A percentile compares a stretch with the other conserved stretches of the same genome.
Conservation (phyloP, 2,888 invertebrate genomes). For the Stegana nigrithorax region DNA sequence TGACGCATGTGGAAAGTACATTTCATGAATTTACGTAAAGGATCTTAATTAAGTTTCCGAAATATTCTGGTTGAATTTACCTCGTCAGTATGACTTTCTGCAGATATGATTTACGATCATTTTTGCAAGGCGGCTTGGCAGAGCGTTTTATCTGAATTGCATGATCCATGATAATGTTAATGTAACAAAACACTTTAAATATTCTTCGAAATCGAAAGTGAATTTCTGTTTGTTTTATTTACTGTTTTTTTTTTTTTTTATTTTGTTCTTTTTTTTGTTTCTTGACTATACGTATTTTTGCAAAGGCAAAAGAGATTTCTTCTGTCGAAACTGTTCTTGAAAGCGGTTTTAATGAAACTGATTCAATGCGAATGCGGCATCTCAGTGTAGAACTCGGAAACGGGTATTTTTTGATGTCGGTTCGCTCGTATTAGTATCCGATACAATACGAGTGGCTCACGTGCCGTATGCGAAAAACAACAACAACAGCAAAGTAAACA, state of each 20-base stretch:
- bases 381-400: slow-evolving; percentile 52
- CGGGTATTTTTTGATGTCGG: slow-evolving; percentile 4
- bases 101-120: slow-evolving; percentile 67
- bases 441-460: slow-evolving; percentile 54
- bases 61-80: slow-evolving; percentile 45
- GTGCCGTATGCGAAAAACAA: slow-evolving; percentile 38
- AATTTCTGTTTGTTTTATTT: slow-evolving; percentile 3
- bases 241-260: slow-evolving; percentile 16
- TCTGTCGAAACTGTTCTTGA: slow-evolving; percentile 62
- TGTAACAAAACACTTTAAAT: neutral
- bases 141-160: slow-evolving; percentile 56
- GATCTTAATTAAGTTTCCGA: too few relatives aligned
- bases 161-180: slow-evolving; percentile 52
- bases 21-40: too few relatives aligned
- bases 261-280: slow-evolving; percentile 29
- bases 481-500: slow-evolving; percentile 20
- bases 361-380: slow-evolving; percentile 63
- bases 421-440: slow-evolving; percentile 29
- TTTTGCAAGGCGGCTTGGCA: slow-evolving; percentile 66
- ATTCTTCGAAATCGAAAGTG: slow-evolving; percentile 1
- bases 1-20: too few relatives aligned
- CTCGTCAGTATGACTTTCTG: slow-evolving; percentile 68
- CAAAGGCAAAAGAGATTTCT: slow-evolving; percentile 8
- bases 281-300: neutral
- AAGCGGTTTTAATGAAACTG: slow-evolving; percentile 65